phyloP scores from a whole-genome alignment of 1,140 invertebrate species.

The Melanaphis sacchari region DNA sequence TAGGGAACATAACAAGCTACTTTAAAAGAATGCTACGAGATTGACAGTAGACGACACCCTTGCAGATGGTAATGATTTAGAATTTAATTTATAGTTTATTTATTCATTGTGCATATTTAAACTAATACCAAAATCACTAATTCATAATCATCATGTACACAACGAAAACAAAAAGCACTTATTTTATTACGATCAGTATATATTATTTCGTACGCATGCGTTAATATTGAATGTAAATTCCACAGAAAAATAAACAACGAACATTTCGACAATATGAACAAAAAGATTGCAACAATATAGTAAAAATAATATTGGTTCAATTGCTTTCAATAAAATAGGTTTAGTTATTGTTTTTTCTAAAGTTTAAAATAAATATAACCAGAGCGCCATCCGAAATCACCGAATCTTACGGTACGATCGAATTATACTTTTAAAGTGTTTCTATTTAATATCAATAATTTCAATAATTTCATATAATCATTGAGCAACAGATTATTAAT shows the following conservation, averaged over 20 bases:
- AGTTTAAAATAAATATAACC: background rate
- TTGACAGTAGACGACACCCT: background rate
- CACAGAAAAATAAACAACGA: background rate
- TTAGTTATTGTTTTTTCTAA: background rate
- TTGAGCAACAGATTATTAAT: background rate
- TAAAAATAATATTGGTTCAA: constrained; percentile 8
- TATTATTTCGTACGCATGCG: background rate
- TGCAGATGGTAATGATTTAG: background rate
- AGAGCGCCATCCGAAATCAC: background rate
- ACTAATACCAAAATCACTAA: background rate
- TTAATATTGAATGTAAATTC: background rate
- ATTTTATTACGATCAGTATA: background rate
- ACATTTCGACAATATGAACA: background rate
- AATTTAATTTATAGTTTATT: background rate
- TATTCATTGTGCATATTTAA: background rate
- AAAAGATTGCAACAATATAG: background rate
- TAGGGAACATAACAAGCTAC: background rate
- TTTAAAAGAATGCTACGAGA: background rate
- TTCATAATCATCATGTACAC: background rate
- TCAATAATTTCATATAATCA: no score
- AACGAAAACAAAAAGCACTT: background rate
- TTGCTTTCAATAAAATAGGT: background rate
- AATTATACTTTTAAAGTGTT: background rate
- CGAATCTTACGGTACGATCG: background rate
- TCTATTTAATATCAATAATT: background rate